These are phyloP conservation scores for Drosophila nasuta DNA, from an alignment of 1,140 invertebrate genomes.

Conservation along the genomic window DNA sequence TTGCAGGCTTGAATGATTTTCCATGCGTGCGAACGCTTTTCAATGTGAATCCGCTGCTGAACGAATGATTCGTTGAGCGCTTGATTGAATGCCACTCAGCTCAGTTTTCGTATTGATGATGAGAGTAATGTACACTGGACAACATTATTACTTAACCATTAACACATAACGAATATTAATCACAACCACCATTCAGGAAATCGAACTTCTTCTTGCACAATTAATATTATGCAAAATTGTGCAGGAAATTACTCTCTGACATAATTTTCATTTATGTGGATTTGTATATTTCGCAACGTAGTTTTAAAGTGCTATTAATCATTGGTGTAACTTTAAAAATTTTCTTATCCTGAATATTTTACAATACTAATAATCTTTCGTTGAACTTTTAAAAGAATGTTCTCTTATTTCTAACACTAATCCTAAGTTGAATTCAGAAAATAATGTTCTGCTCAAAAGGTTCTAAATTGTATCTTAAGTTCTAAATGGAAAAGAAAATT, in stretches of 20 bases:
- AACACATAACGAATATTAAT: slow-evolving; percentile 2
- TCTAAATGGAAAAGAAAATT: no score
- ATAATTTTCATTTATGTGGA: no score
- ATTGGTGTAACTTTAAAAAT: no score
- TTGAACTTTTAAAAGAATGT: no score
- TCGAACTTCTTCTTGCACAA: neutral
- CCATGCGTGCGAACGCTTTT: slow-evolving; percentile 75
- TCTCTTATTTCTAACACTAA: no score
- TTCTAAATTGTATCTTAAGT: no score
- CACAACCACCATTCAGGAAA: slow-evolving; percentile 1
- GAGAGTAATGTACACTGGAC: slow-evolving; percentile 32
- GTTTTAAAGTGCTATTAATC: no score
- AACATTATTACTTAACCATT: slow-evolving; percentile 24
- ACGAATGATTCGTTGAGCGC: slow-evolving; percentile 49
- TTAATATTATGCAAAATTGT: neutral
- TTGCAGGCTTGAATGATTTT: slow-evolving; percentile 79
- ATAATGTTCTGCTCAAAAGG: no score
- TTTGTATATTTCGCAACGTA: no score
- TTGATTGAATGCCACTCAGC: slow-evolving; percentile 59
- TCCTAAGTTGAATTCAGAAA: no score
- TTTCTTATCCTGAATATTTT: no score
- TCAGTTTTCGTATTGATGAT: slow-evolving; percentile 7
- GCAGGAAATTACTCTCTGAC: neutral
- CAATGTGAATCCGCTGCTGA: slow-evolving; percentile 39
- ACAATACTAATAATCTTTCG: no score